Percentiles rank a stretch among this genome's conserved stretches.
phyloP scores from a whole-genome alignment of 2,888 invertebrate species.

The Athalia circularis region DNA sequence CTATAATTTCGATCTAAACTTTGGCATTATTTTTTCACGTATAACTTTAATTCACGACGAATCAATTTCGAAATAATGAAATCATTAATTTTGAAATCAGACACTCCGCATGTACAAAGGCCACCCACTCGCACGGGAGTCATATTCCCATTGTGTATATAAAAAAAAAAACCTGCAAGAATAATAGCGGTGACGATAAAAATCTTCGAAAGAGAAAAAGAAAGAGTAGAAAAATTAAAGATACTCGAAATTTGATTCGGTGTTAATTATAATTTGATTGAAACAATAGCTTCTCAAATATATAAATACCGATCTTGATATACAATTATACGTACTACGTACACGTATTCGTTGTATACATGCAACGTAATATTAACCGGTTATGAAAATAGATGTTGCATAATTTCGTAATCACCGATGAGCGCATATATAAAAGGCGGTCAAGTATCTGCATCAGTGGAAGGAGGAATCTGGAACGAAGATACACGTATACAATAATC shows the following conservation, averaged over 20 bases:
- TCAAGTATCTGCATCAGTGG: too few species aligned
- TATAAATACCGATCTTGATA: background rate
- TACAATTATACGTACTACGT: background rate
- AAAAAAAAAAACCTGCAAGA: too few species aligned
- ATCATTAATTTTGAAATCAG: too few species aligned
- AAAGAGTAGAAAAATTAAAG: background rate
- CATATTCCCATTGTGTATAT: too few species aligned
- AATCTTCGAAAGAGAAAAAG: background rate
- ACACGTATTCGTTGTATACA: background rate
- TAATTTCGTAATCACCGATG: slow-evolving; percentile 6
- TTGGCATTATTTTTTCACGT: too few species aligned
- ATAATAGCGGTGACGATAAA: too few species aligned
- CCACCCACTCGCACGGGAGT: too few species aligned
- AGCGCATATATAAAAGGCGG: background rate
- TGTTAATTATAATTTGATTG: slow-evolving; percentile 7
- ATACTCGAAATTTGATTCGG: too few species aligned
- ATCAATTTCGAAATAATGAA: too few species aligned
- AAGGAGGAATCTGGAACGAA: background rate
- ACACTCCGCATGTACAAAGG: too few species aligned
- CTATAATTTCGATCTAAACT: too few species aligned
- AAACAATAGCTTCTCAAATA: background rate
- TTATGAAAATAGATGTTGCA: slow-evolving; percentile 35
- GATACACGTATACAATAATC: background rate
- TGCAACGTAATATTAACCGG: slow-evolving; percentile 24
- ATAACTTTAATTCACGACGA: too few species aligned